These are phyloP conservation scores for Dione juno DNA, from an alignment of 2,888 invertebrate genomes.

Conservation along the genomic window DNA sequence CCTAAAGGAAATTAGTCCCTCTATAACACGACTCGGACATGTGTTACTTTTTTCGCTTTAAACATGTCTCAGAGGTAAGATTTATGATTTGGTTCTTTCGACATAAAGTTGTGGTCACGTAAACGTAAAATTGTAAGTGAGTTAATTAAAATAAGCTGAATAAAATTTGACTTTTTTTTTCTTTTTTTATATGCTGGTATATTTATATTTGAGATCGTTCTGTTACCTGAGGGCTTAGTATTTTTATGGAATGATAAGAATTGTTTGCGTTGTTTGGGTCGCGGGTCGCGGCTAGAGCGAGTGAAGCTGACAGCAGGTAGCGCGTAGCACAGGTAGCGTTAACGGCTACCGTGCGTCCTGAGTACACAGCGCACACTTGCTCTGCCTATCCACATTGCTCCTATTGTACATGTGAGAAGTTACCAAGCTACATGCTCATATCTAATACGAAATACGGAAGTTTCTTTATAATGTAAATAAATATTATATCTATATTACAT, in stretches of 20 bases:
- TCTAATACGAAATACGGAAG: not conserved
- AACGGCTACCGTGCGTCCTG: constrained; percentile 78
- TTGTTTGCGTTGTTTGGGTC: constrained; percentile 58
- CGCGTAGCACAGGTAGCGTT: constrained; percentile 81
- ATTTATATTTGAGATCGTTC: constrained; percentile 66
- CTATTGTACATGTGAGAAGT: constrained; percentile 7
- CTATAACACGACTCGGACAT: constrained; percentile 79
- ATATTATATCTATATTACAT: not conserved
- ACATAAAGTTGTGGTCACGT: constrained; percentile 73
- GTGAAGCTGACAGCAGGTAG: constrained; percentile 58
- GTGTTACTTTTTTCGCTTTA: constrained; percentile 83
- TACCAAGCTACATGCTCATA: constrained; percentile 13
- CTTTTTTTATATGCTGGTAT: constrained; percentile 57
- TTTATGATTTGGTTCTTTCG: constrained; percentile 74
- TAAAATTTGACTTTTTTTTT: constrained; percentile 42
- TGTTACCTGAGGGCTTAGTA: constrained; percentile 65
- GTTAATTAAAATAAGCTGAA: constrained; percentile 51
- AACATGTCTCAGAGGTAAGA: constrained; percentile 71
- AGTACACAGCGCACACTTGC: constrained; percentile 74
- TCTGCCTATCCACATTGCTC: constrained; percentile 45
- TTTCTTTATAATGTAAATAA: not conserved
- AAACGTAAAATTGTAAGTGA: constrained; percentile 60
- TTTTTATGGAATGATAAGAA: constrained; percentile 75
- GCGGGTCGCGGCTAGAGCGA: constrained; percentile 37
- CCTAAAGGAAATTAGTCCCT: constrained; percentile 81